Conservation (phyloP, 2,888 invertebrate species). For the Eumerus sabulonum region DNA sequence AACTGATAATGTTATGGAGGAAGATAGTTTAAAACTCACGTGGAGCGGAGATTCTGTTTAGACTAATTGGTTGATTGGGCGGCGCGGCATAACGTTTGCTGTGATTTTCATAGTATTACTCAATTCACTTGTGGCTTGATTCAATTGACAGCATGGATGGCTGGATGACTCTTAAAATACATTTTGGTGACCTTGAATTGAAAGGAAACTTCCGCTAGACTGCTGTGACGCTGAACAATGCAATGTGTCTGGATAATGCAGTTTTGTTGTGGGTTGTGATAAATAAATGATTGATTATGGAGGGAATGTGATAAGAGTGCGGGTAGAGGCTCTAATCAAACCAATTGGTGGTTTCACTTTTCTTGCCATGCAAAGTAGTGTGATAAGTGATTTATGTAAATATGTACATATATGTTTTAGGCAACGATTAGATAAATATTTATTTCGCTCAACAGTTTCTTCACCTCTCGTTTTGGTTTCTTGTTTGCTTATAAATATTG, state of each 20-base stretch:
- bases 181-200: constrained; percentile 54
- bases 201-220: constrained; percentile 51
- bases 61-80: constrained; percentile 53
- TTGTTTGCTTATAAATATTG: no score
- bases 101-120: neutral
- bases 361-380: neutral
- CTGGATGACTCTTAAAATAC: constrained; percentile 16
- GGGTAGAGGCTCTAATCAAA: no score
- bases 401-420: no score
- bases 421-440: no score
- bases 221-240: constrained; percentile 2
- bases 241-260: neutral
- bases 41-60: constrained; percentile 36
- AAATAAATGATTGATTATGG: no score
- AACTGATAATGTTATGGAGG: neutral
- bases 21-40: constrained; percentile 31
- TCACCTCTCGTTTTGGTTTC: no score
- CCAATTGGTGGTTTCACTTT: no score
- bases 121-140: constrained; percentile 45
- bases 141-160: constrained; percentile 28
- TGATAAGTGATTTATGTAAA: no score
- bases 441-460: no score
- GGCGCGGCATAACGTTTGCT: constrained; percentile 25
- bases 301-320: no score
- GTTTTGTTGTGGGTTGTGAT: neutral